A percentile compares a stretch with the other conserved stretches of the same genome.
These are phyloP conservation scores for Cottus gobio DNA, from an alignment of 2,113 vertebrate species.

Conservation along the genomic window DNA sequence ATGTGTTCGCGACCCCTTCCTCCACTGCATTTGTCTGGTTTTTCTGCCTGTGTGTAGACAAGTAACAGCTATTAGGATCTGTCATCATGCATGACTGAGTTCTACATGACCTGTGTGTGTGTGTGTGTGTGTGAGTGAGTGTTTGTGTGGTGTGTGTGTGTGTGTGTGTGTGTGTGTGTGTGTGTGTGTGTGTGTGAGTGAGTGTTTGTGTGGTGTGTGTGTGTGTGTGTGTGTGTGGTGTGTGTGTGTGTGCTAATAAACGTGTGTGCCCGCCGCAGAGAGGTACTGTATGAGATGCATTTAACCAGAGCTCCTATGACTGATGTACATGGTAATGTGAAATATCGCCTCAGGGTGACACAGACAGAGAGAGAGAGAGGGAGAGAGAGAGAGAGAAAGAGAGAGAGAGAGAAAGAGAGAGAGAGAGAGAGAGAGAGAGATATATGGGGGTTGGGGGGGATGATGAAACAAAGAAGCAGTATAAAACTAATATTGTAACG, in stretches of 20 bases:
- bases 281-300: slow-evolving; percentile 66
- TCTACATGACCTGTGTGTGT: slow-evolving; percentile 33
- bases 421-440: slow-evolving; percentile 31
- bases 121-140: slow-evolving; percentile 40
- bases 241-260: slow-evolving; percentile 30
- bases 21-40: slow-evolving; percentile 34
- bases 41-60: slow-evolving; percentile 39
- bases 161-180: slow-evolving; percentile 42
- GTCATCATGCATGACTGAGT: slow-evolving; percentile 60
- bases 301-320: slow-evolving; percentile 59
- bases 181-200: slow-evolving; percentile 34
- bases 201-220: too few species aligned
- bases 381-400: slow-evolving; percentile 32
- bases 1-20: background rate
- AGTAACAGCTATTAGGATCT: slow-evolving; percentile 63
- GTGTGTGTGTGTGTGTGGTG: slow-evolving; percentile 34
- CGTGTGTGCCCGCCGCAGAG: slow-evolving; percentile 36
- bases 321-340: slow-evolving; percentile 75
- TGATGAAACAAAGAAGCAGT: slow-evolving; percentile 47
- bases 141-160: slow-evolving; percentile 36
- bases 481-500: slow-evolving; percentile 37
- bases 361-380: slow-evolving; percentile 35
- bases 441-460: background rate
- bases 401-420: slow-evolving; percentile 20
- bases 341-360: slow-evolving; percentile 64